These are phyloP conservation scores for Drosophila cardini DNA, from an alignment of 1,140 invertebrate species.

Conservation along the genomic window DNA sequence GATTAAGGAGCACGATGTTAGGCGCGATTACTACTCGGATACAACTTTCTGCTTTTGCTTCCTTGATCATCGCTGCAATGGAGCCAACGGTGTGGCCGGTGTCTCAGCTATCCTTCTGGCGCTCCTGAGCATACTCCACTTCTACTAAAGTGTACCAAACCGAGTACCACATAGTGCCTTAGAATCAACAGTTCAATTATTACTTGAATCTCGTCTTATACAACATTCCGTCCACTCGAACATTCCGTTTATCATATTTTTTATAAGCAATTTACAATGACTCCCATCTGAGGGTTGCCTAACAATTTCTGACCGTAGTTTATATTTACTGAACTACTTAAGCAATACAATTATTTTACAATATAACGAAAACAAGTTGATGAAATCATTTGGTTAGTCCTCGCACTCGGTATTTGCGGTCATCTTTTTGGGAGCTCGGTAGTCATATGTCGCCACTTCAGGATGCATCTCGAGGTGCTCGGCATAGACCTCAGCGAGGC, in stretches of 20 bases:
- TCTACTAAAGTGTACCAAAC: slow-evolving; percentile 1
- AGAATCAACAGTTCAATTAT: slow-evolving; percentile 48
- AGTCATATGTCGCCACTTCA: slow-evolving; percentile 89
- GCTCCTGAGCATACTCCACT: slow-evolving; percentile 8
- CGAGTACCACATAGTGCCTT: slow-evolving; percentile 59
- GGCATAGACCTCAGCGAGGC: slow-evolving; percentile 91
- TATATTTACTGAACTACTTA: slow-evolving; percentile 68
- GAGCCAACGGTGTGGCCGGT: slow-evolving; percentile 62
- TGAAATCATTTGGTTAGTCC: slow-evolving; percentile 48
- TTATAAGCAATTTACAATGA: slow-evolving; percentile 48
- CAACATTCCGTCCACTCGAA: slow-evolving; percentile 56
- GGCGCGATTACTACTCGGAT: slow-evolving; percentile 92
- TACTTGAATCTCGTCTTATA: slow-evolving; percentile 57
- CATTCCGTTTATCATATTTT: slow-evolving; percentile 37
- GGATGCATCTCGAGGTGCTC: slow-evolving; percentile 89
- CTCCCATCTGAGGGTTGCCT: slow-evolving; percentile 17
- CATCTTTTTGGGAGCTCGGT: slow-evolving; percentile 86
- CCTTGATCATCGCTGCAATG: slow-evolving; percentile 95
- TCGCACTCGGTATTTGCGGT: not conserved
- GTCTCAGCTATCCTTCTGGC: slow-evolving; percentile 21
- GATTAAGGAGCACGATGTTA: slow-evolving; percentile 93
- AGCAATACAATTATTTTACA: slow-evolving; percentile 66
- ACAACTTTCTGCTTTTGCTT: slow-evolving; percentile 96
- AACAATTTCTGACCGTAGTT: slow-evolving; percentile 45
- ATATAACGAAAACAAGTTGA: slow-evolving; percentile 51